Conservation (phyloP, 2,888 invertebrate species). For the Papilio protenor region DNA sequence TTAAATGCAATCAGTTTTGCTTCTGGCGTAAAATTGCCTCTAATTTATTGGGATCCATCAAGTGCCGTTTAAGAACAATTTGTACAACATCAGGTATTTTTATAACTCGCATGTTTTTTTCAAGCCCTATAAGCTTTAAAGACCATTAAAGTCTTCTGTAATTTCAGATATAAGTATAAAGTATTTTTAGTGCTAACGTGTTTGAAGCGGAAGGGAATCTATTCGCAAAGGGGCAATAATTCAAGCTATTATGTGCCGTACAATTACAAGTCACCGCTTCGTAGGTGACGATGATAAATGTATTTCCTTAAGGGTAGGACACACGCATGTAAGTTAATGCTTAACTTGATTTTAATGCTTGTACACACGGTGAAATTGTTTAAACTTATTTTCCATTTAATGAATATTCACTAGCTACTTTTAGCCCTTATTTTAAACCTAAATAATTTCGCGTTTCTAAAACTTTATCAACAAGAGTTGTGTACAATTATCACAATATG, state of each 20-base stretch:
- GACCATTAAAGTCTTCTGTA: neutral
- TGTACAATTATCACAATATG: neutral
- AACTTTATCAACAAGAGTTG: neutral
- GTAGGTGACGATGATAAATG: conserved; percentile 81
- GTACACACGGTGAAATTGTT: conserved; percentile 42
- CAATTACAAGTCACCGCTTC: conserved; percentile 77
- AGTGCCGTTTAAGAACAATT: conserved; percentile 27
- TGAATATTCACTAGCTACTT: neutral
- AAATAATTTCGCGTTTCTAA: neutral
- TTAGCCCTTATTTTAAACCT: neutral
- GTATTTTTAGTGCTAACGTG: conserved; percentile 18
- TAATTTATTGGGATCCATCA: conserved; percentile 39
- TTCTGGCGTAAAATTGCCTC: conserved; percentile 35
- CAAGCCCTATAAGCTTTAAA: neutral
- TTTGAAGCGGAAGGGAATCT: conserved; percentile 69
- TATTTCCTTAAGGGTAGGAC: conserved; percentile 73
- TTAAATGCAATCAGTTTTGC: conserved; percentile 41
- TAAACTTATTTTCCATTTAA: neutral
- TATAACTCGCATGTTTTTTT: neutral
- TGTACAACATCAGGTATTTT: conserved; percentile 3
- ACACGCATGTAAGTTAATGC: conserved; percentile 62
- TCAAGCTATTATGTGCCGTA: conserved; percentile 79
- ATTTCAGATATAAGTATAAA: conserved; percentile 21
- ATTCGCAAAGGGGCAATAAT: conserved; percentile 70
- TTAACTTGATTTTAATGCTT: conserved; percentile 52